phyloP scores from a whole-genome alignment of 2,113 vertebrate genomes.

The Ophiodon elongatus region DNA sequence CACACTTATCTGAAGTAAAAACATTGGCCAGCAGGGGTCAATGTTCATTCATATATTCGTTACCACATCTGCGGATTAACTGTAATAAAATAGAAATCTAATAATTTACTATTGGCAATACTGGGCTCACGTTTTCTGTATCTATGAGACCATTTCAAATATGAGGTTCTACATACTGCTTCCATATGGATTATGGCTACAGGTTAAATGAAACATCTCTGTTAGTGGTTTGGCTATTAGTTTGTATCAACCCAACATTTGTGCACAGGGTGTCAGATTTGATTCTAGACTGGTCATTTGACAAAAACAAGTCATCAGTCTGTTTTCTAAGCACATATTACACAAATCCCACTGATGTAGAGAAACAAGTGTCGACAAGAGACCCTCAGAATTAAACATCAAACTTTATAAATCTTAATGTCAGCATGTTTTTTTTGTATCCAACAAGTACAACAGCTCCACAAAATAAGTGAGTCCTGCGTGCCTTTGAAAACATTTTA shows the following conservation, averaged over 20 bases:
- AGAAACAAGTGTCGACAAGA: background rate
- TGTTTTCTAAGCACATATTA: background rate
- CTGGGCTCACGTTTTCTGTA: background rate
- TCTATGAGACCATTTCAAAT: background rate
- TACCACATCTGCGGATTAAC: background rate
- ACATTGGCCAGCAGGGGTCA: slow-evolving; percentile 25
- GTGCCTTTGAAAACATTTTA: slow-evolving; percentile 32
- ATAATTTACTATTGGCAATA: background rate
- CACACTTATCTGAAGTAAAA: background rate
- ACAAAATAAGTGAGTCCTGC: background rate
- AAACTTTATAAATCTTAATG: background rate
- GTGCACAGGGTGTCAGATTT: background rate
- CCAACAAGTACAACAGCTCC: background rate
- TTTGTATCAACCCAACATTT: background rate
- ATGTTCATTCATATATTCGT: background rate
- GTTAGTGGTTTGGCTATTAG: background rate
- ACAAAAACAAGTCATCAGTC: background rate
- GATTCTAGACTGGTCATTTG: background rate
- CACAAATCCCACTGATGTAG: background rate
- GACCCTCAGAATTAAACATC: background rate
- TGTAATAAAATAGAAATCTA: background rate
- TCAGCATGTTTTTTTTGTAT: background rate
- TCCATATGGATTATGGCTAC: background rate
- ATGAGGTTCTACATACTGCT: background rate
- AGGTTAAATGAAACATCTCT: background rate